Evolutionary conservation across 2,797 vertebrate genomes (phyloP).

Genomic region (Xenentodon cancila): DNA sequence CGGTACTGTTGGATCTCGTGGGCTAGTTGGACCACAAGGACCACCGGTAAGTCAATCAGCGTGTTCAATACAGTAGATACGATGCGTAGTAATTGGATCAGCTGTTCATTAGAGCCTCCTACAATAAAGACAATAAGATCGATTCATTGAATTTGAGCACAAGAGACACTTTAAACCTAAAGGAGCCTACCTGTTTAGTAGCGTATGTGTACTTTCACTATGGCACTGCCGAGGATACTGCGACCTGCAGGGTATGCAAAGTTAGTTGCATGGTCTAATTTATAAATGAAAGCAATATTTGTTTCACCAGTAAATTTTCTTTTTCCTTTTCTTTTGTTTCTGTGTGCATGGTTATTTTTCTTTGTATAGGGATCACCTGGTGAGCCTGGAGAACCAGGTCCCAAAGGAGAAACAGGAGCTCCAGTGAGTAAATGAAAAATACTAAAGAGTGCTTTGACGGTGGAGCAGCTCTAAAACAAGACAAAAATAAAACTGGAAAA

Average conservation of each 20-base stretch:
- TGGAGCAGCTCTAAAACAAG: background rate
- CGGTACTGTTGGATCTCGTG: constrained; percentile 86
- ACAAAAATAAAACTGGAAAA: too few species aligned
- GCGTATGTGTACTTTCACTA: background rate
- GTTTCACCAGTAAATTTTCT: too few species aligned
- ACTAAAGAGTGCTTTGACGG: background rate
- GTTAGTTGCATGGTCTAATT: too few species aligned
- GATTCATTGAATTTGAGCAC: too few species aligned
- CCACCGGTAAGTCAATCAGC: constrained; percentile 83
- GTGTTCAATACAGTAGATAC: background rate
- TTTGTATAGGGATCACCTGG: constrained; percentile 87
- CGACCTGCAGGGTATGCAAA: too few species aligned
- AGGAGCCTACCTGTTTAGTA: background rate
- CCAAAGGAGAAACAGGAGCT: constrained; percentile 87
- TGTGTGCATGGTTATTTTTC: background rate
- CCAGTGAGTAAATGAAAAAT: constrained; percentile 76
- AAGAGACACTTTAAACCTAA: background rate
- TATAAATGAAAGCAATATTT: too few species aligned
- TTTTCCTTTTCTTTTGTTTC: background rate
- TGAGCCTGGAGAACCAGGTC: constrained; percentile 82
- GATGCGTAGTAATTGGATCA: too few species aligned
- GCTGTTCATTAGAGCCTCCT: too few species aligned
- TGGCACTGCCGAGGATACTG: too few species aligned
- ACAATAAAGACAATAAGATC: too few species aligned
- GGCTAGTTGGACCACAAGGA: constrained; percentile 89